Base-by-base conservation (phyloP, 2,113 vertebrate genomes). In the Castor canadensis region DNA sequence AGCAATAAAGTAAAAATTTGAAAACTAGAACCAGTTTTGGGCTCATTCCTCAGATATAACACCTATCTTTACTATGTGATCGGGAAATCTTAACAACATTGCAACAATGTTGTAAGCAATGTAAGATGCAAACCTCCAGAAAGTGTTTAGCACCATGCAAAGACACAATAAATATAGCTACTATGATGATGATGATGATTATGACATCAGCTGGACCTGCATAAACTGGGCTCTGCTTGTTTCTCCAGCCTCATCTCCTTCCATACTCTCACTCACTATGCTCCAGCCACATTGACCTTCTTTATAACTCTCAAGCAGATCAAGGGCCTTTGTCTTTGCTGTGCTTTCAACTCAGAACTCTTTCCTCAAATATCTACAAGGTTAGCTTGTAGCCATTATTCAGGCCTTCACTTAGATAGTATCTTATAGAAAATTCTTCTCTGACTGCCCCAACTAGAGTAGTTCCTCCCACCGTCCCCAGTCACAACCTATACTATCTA, bases 1-100 rank as follows among this genome's bases (percentile, higher is more conserved):
- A 64, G 32, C 32, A 76, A 49, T 67, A 22, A 35, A 87, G 30
- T 86, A 66, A 92, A 95, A 89, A 83, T 92, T 95, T 92, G 71
- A 87, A 38, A 94, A 91, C 43, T 58, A 80, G 77, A 89, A 79
- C 22, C 16, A 28, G 3, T 84, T 95, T 82, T 6, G 45, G 9
- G 2, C 6, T 76, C 67, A 79, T 3, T 35, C 15, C 45, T 10
- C 75, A 95, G 35, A 22, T 97, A 47, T 87, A 69, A 4, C 6
- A 56, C 6, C 9, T 75, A 28, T 8, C 12, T 12, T 13, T 83
- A 2, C 80, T 95, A 13, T 49, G n/a, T 79, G 72, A 85, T 75
- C 43, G 62, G 76, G 71, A 94, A 96, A 71, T 56, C 84, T 30
- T 79, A 83, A 67, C 20, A 15, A 45, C 26, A 3, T 87, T 9